Percentiles rank a stretch among this genome's conserved stretches.
These are phyloP conservation scores for Papilio machaon DNA, from an alignment of 1,140 invertebrate genomes.

Conservation along the genomic window DNA sequence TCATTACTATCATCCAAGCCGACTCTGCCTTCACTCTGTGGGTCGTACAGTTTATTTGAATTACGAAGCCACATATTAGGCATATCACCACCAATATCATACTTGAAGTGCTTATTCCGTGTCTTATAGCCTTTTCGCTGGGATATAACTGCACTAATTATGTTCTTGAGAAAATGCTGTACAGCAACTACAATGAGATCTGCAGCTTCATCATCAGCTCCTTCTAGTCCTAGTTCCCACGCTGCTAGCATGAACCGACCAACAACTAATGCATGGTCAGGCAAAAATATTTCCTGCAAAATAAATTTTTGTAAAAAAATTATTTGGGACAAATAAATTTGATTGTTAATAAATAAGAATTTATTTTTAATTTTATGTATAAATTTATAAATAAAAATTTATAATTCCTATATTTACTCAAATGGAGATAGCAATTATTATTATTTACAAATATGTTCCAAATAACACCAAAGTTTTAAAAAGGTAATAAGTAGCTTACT, in stretches of 20 bases:
- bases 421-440: not conserved
- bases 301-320: not conserved
- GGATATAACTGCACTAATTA: slow-evolving; percentile 87
- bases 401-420: too few relatives aligned
- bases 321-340: not conserved
- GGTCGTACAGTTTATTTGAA: slow-evolving; percentile 76
- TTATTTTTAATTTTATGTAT: too few relatives aligned
- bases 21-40: slow-evolving; percentile 76
- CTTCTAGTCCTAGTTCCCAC: slow-evolving; percentile 91
- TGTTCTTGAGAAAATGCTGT: slow-evolving; percentile 88
- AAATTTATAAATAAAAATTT: too few relatives aligned
- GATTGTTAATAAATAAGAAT: too few relatives aligned
- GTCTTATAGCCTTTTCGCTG: slow-evolving; percentile 88
- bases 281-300: slow-evolving; percentile 86
- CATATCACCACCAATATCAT: slow-evolving; percentile 87
- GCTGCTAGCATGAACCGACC: slow-evolving; percentile 90
- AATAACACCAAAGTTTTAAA: not conserved
- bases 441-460: not conserved
- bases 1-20: slow-evolving; percentile 79
- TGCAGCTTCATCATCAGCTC: slow-evolving; percentile 89
- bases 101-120: slow-evolving; percentile 86
- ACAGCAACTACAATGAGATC: slow-evolving; percentile 89
- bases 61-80: slow-evolving; percentile 88
- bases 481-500: slow-evolving; percentile 48
- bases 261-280: slow-evolving; percentile 89